Conservation (phyloP, 2,888 invertebrate genomes). For the Ischnus inquisitorius region DNA sequence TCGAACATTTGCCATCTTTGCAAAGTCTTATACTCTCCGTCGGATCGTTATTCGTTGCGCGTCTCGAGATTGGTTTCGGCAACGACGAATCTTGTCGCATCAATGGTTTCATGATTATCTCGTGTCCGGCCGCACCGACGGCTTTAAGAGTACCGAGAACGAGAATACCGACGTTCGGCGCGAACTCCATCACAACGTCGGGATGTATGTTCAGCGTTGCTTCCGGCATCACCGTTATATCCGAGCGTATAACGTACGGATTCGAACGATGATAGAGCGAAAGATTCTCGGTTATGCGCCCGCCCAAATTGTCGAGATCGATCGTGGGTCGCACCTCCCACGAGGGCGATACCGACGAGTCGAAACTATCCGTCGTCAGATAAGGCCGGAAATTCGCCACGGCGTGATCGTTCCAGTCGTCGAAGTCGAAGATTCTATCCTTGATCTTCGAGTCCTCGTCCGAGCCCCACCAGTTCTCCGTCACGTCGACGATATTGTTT, state of each 20-base stretch:
- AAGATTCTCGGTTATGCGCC: conserved; percentile 90
- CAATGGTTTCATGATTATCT: conserved; percentile 92
- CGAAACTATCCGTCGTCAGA: conserved; percentile 91
- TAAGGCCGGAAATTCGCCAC: conserved; percentile 96
- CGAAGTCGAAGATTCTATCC: conserved; percentile 97
- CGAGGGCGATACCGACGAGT: conserved; percentile 91
- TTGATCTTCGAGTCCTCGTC: conserved; percentile 91
- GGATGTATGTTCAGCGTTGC: conserved; percentile 94
- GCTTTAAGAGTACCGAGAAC: conserved; percentile 96
- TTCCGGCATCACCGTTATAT: conserved; percentile 98
- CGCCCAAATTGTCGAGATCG: conserved; percentile 91
- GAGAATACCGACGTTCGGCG: conserved; percentile 97
- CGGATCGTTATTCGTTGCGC: conserved; percentile 72
- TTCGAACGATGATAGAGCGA: conserved; percentile 88
- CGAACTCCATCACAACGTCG: conserved; percentile 96
- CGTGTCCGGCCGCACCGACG: conserved; percentile 91
- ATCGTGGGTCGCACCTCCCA: conserved; percentile 87
- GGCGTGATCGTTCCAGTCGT: conserved; percentile 99
- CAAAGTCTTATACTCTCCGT: conserved; percentile 92
- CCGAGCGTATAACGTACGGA: conserved; percentile 94
- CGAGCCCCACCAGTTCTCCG: conserved; percentile 99
- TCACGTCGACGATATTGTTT: conserved; percentile 94
- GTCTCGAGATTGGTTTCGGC: conserved; percentile 83
- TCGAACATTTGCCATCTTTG: conserved; percentile 90
- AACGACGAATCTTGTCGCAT: conserved; percentile 84